A percentile compares a stretch with the other conserved stretches of the same genome.
These are phyloP conservation scores for Amazona vittata DNA, from an alignment of 2,113 vertebrate species.

Conservation along the genomic window DNA sequence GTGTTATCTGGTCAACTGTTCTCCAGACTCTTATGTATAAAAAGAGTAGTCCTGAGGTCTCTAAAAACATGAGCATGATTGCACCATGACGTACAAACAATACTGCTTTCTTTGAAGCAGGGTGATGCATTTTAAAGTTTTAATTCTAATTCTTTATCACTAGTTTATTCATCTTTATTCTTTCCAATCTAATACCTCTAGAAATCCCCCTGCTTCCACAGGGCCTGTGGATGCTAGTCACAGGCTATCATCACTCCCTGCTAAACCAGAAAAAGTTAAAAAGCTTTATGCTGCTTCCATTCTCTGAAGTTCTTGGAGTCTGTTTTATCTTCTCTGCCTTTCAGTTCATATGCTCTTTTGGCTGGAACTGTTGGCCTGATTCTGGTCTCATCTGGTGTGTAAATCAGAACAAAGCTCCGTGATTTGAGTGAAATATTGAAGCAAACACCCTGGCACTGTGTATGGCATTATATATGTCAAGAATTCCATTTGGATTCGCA, in stretches of 20 bases:
- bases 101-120: not conserved
- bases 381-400: conserved; percentile 44
- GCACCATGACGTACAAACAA: not conserved
- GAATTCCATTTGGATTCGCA: not conserved
- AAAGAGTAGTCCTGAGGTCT: not conserved
- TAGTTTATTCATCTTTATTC: not conserved
- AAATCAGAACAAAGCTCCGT: conserved; percentile 36
- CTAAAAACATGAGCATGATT: not conserved
- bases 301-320: conserved; percentile 27
- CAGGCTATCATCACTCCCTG: not conserved
- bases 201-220: not conserved
- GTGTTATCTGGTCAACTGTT: not conserved
- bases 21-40: not conserved
- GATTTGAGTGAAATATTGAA: conserved; percentile 25
- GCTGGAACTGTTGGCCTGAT: conserved; percentile 47
- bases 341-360: conserved; percentile 41
- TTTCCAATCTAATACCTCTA: not conserved
- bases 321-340: conserved; percentile 52
- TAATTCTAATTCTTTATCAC: not conserved
- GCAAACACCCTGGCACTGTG: not conserved
- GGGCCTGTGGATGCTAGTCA: not conserved
- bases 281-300: conserved; percentile 28
- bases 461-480: conserved; percentile 3
- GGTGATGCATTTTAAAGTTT: not conserved
- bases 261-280: conserved; percentile 22